Evolutionary conservation across 1,140 invertebrate species (phyloP).

Genomic region (Apis mellifera): Amel_HAv3.1 CM009932.2:3864501-3865000

Average conservation of each 20-base stretch:
- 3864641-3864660: slow-evolving; percentile 13
- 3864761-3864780: slow-evolving; percentile 7
- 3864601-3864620: slow-evolving; percentile 30
- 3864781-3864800: background rate
- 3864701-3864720: slow-evolving; percentile 18
- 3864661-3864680: slow-evolving; percentile 25
- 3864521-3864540: background rate
- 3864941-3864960: slow-evolving; percentile 32
- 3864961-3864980: slow-evolving; percentile 36
- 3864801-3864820: background rate
- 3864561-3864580: background rate
- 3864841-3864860: background rate
- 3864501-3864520: background rate
- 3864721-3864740: slow-evolving; percentile 21
- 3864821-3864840: background rate
- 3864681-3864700: slow-evolving; percentile 23
- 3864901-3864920: background rate
- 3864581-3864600: slow-evolving; percentile 19
- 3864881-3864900: background rate
- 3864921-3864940: slow-evolving; percentile 8
- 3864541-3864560: too few relatives aligned
- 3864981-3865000: slow-evolving; percentile 26
- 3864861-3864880: background rate
- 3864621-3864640: slow-evolving; percentile 37
- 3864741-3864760: slow-evolving; percentile 38